These are phyloP conservation scores for Spinus olivaceus DNA, from an alignment of 2,797 vertebrate genomes.

Conservation along the genomic window DNA sequence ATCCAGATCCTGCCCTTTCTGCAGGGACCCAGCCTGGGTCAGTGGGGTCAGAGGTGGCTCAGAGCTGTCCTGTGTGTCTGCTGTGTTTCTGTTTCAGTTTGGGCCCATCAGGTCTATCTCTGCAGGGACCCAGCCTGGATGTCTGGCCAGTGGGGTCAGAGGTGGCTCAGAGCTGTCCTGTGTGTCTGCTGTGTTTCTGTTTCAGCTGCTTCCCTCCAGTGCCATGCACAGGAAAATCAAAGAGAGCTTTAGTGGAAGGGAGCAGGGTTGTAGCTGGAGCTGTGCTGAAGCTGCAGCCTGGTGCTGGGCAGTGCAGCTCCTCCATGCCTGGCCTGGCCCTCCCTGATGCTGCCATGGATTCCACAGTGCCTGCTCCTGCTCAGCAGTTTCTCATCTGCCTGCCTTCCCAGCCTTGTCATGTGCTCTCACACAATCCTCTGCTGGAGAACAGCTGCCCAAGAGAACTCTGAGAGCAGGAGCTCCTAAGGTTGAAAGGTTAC, in stretches of 20 bases:
- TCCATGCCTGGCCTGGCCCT: background rate
- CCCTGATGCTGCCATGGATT: background rate
- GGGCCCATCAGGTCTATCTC: background rate
- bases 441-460: background rate
- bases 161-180: background rate
- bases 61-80: background rate
- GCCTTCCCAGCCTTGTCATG: fast-evolving
- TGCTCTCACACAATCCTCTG: background rate
- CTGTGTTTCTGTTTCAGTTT: background rate
- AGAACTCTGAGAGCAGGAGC: background rate
- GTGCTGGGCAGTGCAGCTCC: background rate
- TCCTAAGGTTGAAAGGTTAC: background rate
- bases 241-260: background rate
- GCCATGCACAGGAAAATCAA: background rate
- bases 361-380: fast-evolving
- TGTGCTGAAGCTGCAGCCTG: background rate
- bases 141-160: background rate
- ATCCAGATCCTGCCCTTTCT: background rate
- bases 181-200: background rate
- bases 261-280: background rate
- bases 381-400: background rate
- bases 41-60: background rate
- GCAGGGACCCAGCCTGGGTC: background rate
- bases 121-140: background rate
- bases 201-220: background rate